phyloP scores from a whole-genome alignment of 2,797 vertebrate genomes.

The Pseudochirops cupreus region DNA sequence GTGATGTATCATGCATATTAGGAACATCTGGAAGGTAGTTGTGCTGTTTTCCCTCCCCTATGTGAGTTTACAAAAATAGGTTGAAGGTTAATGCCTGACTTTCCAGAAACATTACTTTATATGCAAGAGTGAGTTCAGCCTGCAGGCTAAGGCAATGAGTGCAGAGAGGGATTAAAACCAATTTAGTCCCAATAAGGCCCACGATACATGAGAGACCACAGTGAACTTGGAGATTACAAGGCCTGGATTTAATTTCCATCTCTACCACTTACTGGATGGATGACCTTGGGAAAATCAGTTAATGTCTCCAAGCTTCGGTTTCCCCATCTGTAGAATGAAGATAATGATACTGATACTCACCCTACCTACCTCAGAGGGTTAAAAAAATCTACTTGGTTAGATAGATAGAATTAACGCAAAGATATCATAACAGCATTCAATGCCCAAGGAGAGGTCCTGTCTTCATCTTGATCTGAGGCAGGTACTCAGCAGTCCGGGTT shows the following conservation, averaged over 20 bases:
- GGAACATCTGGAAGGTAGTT: constrained; percentile 27
- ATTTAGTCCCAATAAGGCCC: not conserved
- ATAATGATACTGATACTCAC: not conserved
- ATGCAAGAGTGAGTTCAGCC: not conserved
- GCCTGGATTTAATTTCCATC: not conserved
- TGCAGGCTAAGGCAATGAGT: not conserved
- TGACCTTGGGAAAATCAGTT: not conserved
- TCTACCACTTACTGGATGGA: not conserved
- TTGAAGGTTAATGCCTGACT: constrained; percentile 18
- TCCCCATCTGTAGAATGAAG: not conserved
- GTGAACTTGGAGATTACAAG: not conserved
- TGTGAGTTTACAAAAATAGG: constrained; percentile 32
- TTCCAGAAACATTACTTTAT: constrained; percentile 31
- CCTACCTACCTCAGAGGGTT: not conserved
- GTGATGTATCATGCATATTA: constrained; percentile 40
- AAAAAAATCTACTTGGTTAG: not conserved
- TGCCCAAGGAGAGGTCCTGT: too few relatives aligned
- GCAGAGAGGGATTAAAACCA: not conserved
- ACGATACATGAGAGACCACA: not conserved
- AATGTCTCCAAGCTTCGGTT: not conserved
- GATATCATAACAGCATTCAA: too few relatives aligned
- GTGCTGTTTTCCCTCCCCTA: not conserved
- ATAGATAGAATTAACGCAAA: not conserved
- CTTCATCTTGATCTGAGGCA: too few relatives aligned
- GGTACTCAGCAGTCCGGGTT: too few relatives aligned